Evolutionary conservation across 2,888 invertebrate genomes (phyloP), one percentile per base, ranked within the genome.

Genomic region (Chrysina gloriosa): DNA sequence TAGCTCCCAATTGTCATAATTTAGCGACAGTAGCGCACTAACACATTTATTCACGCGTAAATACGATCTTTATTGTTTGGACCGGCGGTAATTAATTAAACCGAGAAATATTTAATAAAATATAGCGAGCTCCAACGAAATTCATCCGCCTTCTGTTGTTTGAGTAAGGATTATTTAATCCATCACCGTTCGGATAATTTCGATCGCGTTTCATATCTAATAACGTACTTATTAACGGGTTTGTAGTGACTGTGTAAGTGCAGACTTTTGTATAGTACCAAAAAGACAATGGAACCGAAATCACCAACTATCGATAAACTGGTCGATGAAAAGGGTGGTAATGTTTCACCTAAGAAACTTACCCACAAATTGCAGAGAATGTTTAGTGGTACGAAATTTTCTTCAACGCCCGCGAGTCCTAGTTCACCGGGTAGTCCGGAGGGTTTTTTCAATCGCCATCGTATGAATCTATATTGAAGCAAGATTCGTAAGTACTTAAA

Each of bases 371-470:
- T 65, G 9, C 65, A 65, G 45, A 65, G 61, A 31, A 65, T 69
- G 52, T 42, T 69, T 14, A 69, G 65, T 65, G 34, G 34, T 6
- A 23, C 47, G 3, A 69, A 69, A 21, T 65, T 21, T 45, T 47
- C 48, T 42, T 69, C 69, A 9, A 64, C 48, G 1, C 69, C 69
- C 5, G 36, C 58, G 19, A 69, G 69, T 14, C 69, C 69, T 1
- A 65, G 48, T 36, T 39, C 61, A 9, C 63, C 67, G 29, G 36
- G 19, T 9, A 45, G 47, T 6, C 56, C 68, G 9, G 52, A 63
- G 48, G 39, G 23, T 69, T 69, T 14, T 69, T 69, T 47, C 65
- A 56, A 19, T 65, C 69, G 2, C 34, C 56, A 27, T 69, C 69
- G 2, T 52, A 52, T 29, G 69, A 69, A 29, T 69, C 69, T 21